Conservation (phyloP, 2,888 invertebrate species). For the Acanthococcus lagerstroemiae region DNA sequence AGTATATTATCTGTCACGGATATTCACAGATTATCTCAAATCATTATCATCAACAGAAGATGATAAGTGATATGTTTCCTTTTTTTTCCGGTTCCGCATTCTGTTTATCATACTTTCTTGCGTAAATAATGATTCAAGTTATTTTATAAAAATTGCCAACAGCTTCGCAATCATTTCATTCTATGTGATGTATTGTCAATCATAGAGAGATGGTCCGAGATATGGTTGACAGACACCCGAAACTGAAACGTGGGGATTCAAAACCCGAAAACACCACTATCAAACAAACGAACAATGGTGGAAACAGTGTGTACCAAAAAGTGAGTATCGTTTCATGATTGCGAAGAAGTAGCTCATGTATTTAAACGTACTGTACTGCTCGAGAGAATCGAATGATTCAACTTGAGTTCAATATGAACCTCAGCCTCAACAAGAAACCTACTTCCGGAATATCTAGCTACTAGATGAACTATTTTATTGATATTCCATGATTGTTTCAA, state of each 20-base stretch:
- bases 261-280: constrained; percentile 13
- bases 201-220: constrained; percentile 13
- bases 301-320: neutral
- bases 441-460: neutral
- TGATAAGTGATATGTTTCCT: too few relatives aligned
- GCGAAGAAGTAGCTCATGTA: too few relatives aligned
- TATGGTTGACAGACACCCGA: constrained; percentile 12
- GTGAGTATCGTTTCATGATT: neutral
- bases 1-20: too few relatives aligned
- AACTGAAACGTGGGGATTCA: constrained; percentile 17
- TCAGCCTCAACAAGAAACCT: too few relatives aligned
- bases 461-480: neutral
- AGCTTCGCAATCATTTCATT: neutral
- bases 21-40: too few relatives aligned
- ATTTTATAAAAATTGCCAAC: neutral
- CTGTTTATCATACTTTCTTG: too few relatives aligned
- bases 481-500: neutral
- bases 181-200: too few relatives aligned
- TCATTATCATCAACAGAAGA: too few relatives aligned
- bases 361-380: too few relatives aligned
- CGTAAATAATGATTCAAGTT: neutral
- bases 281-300: neutral
- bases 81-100: too few relatives aligned
- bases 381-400: too few relatives aligned
- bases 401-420: too few relatives aligned